phyloP scores from a whole-genome alignment of 2,888 invertebrate species.

The Thymelicus lineola region DNA sequence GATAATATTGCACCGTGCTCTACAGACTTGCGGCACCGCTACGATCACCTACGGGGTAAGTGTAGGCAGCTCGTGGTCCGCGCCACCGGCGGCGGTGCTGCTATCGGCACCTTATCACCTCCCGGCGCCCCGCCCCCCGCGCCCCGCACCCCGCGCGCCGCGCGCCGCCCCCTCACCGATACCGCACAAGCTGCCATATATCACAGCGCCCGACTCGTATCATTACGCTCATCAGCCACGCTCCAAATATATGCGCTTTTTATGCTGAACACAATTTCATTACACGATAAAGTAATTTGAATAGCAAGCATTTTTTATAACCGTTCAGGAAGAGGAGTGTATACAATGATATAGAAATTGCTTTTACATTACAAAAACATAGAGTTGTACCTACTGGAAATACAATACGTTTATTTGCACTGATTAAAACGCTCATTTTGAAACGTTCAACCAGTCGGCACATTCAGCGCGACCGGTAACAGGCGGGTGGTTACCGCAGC shows the following conservation, averaged over 20 bases:
- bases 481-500: no score
- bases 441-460: no score
- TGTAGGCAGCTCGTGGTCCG: not conserved
- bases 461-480: no score
- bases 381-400: no score
- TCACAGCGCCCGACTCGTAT: slow-evolving; percentile 22
- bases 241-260: slow-evolving; percentile 30
- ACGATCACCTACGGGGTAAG: not conserved
- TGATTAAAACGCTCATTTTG: no score
- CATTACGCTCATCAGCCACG: slow-evolving; percentile 27
- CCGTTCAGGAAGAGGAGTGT: no score
- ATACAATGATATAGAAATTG: no score
- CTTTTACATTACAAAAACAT: no score
- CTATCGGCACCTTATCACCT: slow-evolving; percentile 18
- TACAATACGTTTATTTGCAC: no score
- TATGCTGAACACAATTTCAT: slow-evolving; percentile 36
- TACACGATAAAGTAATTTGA: slow-evolving; percentile 24
- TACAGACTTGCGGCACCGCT: no score
- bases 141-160: not conserved
- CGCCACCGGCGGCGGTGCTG: not conserved
- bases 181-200: slow-evolving; percentile 21
- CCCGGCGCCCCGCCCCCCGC: not conserved
- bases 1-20: no score
- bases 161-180: not conserved
- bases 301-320: slow-evolving; percentile 15